phyloP scores from a whole-genome alignment of 2,888 invertebrate genomes.

The Apoda limacodes region DNA sequence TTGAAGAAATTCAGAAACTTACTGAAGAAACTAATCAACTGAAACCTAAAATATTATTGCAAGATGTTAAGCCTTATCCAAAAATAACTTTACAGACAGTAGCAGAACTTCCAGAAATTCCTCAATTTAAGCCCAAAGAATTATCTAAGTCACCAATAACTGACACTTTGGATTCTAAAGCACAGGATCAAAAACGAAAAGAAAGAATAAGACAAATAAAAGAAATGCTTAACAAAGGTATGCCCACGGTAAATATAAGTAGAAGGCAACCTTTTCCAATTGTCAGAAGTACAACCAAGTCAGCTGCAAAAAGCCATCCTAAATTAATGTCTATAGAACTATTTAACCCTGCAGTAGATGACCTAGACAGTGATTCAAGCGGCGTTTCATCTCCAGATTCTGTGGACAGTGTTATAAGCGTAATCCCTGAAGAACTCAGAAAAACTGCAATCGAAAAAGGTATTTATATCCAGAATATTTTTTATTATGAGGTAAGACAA shows the following conservation, averaged over 20 bases:
- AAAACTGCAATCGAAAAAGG: slow-evolving; percentile 59
- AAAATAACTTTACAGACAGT: slow-evolving; percentile 73
- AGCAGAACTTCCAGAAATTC: slow-evolving; percentile 72
- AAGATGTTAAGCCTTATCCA: slow-evolving; percentile 62
- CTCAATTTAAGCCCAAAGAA: slow-evolving; percentile 62
- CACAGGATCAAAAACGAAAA: slow-evolving; percentile 68
- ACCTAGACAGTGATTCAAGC: slow-evolving; percentile 90
- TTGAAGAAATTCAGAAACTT: slow-evolving; percentile 61
- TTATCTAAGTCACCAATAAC: slow-evolving; percentile 36
- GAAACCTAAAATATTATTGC: slow-evolving; percentile 50
- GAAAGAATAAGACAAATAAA: slow-evolving; percentile 77
- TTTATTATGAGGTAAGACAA: too few species aligned
- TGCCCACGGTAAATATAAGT: slow-evolving; percentile 67
- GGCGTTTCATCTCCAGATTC: slow-evolving; percentile 90
- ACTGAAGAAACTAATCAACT: slow-evolving; percentile 56
- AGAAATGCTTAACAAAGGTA: slow-evolving; percentile 76
- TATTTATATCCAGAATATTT: slow-evolving; percentile 20
- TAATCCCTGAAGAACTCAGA: slow-evolving; percentile 73
- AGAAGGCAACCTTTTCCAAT: slow-evolving; percentile 74
- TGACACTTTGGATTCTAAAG: slow-evolving; percentile 50
- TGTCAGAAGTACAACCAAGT: slow-evolving; percentile 74
- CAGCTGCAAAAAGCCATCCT: slow-evolving; percentile 76
- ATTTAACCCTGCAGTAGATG: slow-evolving; percentile 92
- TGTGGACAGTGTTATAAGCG: slow-evolving; percentile 86
- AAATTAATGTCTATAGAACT: slow-evolving; percentile 84